phyloP scores from a whole-genome alignment of 2,113 vertebrate species.

The Geococcyx californianus region DNA sequence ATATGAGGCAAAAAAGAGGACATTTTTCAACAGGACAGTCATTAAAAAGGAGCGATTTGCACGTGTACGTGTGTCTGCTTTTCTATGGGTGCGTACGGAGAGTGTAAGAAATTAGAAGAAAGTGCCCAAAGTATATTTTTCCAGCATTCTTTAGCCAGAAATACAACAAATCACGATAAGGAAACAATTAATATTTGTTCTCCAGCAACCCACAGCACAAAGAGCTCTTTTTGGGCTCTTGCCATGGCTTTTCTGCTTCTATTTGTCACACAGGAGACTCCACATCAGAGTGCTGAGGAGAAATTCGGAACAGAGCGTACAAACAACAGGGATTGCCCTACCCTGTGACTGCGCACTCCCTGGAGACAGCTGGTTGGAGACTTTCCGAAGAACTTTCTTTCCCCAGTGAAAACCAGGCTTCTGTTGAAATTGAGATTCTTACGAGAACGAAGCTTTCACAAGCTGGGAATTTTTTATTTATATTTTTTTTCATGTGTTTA shows the following conservation, averaged over 20 bases:
- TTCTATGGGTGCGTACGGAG: background rate
- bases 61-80: background rate
- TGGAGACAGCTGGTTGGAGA: background rate
- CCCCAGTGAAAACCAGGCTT: background rate
- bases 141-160: background rate
- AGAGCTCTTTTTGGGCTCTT: background rate
- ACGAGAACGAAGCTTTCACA: background rate
- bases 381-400: conserved; percentile 7
- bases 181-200: background rate
- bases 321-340: background rate
- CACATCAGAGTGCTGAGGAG: background rate
- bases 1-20: background rate
- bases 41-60: background rate
- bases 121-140: background rate
- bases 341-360: background rate
- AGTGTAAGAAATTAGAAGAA: background rate
- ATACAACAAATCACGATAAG: background rate
- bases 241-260: background rate
- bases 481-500: background rate
- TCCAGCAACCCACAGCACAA: background rate
- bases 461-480: background rate
- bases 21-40: background rate
- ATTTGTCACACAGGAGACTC: background rate
- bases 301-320: background rate
- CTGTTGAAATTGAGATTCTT: background rate